Base-by-base conservation (phyloP, 2,888 invertebrate species). In the Chironomus tentans region DNA sequence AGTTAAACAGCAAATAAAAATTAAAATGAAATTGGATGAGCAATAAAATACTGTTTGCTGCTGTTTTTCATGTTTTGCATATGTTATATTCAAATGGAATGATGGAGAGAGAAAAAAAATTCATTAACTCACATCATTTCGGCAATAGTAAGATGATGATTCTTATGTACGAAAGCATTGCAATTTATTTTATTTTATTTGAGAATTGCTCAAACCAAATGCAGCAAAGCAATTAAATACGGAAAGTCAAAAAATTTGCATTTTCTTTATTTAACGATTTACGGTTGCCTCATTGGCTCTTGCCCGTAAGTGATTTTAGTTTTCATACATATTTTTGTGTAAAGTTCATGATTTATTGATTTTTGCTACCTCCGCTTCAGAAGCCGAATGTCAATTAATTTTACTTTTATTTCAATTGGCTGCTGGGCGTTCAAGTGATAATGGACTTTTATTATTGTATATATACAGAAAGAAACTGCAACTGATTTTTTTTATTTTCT, bases 321-420 rank as follows among this genome's bases (percentile, higher is more conserved):
- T 65, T n/a, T 21, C 70, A 13, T 21, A 12, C 12, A n/a, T n/a
- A 15, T 12, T 28, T 21, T 69, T 47, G 7, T 15, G 13, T 38
- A 18, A 47, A 56, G 71, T 38, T 62, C 65, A 18, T 73, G 73
- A 73, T 73, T 73, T 73, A 73, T 73, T 73, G 73, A 73, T 73
- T 62, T 73, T 65, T 18, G 62, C 73, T 62, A 73, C 73, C 68
- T 21, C 18, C n/a, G 68, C 46, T 24, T 73, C 62, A 46, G 62
- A 56, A 73, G 73, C 73, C 46, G 65, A 65, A 73, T 73, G 73
- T 73, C 73, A 73, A 73, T 73, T 73, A 73, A 73, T 56, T 21
- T 18, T 73, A 15, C 24, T 70, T 48, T 50, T 48, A 62, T 62
- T 73, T 73, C 73, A 48, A 70, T 38, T 28, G 22, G 47, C 70